Percentiles rank a stretch among this genome's conserved stretches.
Evolutionary conservation across 2,888 invertebrate species (phyloP).

Genomic region (Eucriotettix oculatus): DNA sequence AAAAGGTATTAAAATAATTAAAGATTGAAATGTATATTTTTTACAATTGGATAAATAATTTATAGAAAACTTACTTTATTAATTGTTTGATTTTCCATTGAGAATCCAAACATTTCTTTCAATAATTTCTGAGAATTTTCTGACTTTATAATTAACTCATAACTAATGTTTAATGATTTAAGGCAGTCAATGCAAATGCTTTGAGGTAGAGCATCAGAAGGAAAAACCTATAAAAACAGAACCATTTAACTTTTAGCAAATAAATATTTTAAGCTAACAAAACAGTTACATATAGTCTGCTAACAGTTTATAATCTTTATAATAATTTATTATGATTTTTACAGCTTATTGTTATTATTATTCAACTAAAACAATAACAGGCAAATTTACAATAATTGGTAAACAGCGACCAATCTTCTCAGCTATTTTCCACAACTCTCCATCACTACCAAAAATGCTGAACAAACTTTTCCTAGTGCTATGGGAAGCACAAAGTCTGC

Average conservation of each 20-base stretch:
- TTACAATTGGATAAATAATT: too few relatives aligned
- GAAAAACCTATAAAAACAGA: constrained; percentile 12
- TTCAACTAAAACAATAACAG: too few relatives aligned
- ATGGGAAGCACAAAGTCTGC: too few relatives aligned
- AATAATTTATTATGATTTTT: too few relatives aligned
- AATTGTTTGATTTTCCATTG: too few relatives aligned
- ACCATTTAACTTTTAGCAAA: background rate
- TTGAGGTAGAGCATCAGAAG: constrained; percentile 15
- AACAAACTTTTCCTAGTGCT: background rate
- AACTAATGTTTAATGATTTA: constrained; percentile 16
- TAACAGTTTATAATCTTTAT: too few relatives aligned
- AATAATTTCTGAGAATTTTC: constrained; percentile 13
- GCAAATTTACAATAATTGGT: background rate
- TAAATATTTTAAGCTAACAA: too few relatives aligned
- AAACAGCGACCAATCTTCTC: constrained; percentile 4
- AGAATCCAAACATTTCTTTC: background rate
- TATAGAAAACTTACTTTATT: too few relatives aligned
- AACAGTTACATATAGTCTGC: too few relatives aligned
- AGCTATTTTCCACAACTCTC: constrained; percentile 1
- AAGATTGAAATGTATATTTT: too few relatives aligned
- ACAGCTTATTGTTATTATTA: too few relatives aligned
- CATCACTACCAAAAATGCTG: background rate
- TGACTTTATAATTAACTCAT: constrained; percentile 15
- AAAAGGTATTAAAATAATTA: too few relatives aligned
- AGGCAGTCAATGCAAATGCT: constrained; percentile 16